Base-by-base conservation (phyloP, 2,888 invertebrate species). In the Andrena minutula region DNA sequence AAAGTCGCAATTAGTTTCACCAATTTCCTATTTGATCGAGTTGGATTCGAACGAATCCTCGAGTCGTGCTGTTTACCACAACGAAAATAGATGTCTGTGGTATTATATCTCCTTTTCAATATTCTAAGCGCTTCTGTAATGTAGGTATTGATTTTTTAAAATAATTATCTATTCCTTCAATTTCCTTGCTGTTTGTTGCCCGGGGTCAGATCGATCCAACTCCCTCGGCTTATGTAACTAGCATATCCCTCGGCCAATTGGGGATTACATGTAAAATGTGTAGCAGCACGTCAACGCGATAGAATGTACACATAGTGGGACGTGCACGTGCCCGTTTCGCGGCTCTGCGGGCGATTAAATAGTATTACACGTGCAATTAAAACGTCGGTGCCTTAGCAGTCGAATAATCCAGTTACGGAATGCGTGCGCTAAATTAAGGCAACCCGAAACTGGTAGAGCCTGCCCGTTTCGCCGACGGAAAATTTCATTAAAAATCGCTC, bases 291-390 rank as follows among this genome's bases (percentile, higher is more conserved):
- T 51, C 5, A 28, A 28, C 69, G 16, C 32, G 78, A 28, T 64
- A 30, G 63, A 70, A 35, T 26, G 16, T 35, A n/a, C 35, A 63
- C 49, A 28, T 6, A 41, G 64, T 5, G 49, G 10, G 49, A 65
- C 63, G 16, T 20, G 51, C 76, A 35, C 69, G 77, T 63, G 77
- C 72, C 8, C 1, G 60, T 64, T 56, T 20, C 53, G 32, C 56
- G n/a, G 47, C 23, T 68, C 30, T 12, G 51, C 28, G 32, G 63
- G 30, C 61, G 75, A 78, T 72, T 61, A 69, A 64, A 60, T 30
- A 65, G 16, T 51, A 64, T 78, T 76, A 49, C 68, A 35, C 10
- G 61, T 30, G 76, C 75, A 87, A 86, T 90, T 89, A 88, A 87
- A 86, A 79, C 81, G 75, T 85, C 84, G 76, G 65, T 70, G 53